Conservation (phyloP, 2,113 vertebrate genomes). For the Psittacara wagleri region DNA sequence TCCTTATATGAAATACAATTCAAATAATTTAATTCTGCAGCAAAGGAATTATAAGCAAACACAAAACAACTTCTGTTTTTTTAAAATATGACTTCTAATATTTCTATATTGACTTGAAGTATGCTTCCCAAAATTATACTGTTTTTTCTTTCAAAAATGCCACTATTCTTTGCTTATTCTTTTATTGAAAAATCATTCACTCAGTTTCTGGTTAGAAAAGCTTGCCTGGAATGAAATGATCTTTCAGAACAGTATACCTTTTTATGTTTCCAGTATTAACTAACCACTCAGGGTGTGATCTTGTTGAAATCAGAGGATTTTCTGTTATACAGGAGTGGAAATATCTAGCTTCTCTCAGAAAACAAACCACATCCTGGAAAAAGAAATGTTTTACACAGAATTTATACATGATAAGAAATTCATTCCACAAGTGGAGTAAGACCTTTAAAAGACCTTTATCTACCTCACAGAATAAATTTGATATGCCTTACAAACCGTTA, state of each 20-base stretch:
- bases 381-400: conserved; percentile 60
- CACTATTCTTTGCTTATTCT: conserved; percentile 1
- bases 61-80: not conserved
- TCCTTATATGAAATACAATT: not conserved
- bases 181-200: not conserved
- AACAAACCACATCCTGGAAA: conserved; percentile 65
- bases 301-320: conserved; percentile 59
- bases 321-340: conserved; percentile 51
- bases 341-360: conserved; percentile 59
- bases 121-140: not conserved
- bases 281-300: conserved; percentile 28
- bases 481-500: conserved; percentile 75
- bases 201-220: conserved; percentile 1
- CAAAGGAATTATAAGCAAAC: not conserved
- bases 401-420: conserved; percentile 77
- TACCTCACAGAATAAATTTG: conserved; percentile 75
- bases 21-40: not conserved
- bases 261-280: conserved; percentile 47
- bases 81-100: not conserved
- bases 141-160: not conserved
- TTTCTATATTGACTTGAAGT: not conserved
- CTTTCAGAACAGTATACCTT: conserved; percentile 33
- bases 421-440: conserved; percentile 79
- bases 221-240: conserved; percentile 37
- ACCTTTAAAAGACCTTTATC: conserved; percentile 82